Evolutionary conservation across 1,140 invertebrate genomes (phyloP).

Genomic region (Palaemon carinicauda): DNA sequence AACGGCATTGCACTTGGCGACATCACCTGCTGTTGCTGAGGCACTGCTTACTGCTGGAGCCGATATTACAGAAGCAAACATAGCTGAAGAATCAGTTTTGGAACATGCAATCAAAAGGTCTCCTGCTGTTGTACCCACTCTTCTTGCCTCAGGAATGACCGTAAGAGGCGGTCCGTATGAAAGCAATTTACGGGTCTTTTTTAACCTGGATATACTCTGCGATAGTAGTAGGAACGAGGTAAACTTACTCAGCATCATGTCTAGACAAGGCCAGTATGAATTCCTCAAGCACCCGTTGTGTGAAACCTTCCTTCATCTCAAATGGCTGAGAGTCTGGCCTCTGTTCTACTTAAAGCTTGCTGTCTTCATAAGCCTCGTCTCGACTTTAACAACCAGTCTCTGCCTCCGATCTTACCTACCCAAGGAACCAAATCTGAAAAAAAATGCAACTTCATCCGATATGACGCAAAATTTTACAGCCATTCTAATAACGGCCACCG

Average conservation of each 20-base stretch:
- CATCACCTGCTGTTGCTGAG: conserved; percentile 78
- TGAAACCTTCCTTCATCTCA: conserved; percentile 57
- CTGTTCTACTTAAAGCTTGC: background rate
- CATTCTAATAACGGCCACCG: background rate
- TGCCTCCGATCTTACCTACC: background rate
- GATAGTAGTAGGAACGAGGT: background rate
- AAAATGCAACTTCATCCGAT: background rate
- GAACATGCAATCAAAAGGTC: conserved; percentile 73
- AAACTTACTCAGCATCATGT: background rate
- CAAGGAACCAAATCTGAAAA: background rate
- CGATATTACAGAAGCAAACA: conserved; percentile 82
- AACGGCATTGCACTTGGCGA: conserved; percentile 70
- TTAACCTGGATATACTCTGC: background rate
- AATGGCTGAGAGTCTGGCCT: conserved; percentile 79
- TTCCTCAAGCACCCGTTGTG: conserved; percentile 58
- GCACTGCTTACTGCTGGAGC: conserved; percentile 82
- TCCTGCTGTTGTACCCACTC: background rate
- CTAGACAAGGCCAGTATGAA: conserved; percentile 30
- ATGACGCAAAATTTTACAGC: background rate
- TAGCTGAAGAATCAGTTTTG: conserved; percentile 80
- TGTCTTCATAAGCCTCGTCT: background rate
- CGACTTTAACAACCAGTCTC: background rate
- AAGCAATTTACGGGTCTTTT: background rate
- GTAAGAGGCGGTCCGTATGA: background rate
- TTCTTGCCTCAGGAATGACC: background rate